These are phyloP conservation scores for Neoitamus cyanurus DNA, from an alignment of 2,888 invertebrate genomes.

Conservation along the genomic window DNA sequence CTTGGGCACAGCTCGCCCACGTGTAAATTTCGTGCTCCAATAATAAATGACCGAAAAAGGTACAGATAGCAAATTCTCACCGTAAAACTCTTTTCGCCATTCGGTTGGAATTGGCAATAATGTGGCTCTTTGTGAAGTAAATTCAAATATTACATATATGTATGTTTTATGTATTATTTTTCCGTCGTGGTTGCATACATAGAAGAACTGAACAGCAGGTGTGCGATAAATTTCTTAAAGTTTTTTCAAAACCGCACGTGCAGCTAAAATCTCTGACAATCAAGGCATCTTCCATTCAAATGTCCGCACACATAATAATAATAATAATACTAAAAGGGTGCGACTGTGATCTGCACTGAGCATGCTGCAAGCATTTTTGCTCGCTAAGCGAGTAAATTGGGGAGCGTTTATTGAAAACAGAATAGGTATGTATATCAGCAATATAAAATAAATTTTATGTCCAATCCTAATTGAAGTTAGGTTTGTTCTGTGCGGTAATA, in stretches of 20 bases:
- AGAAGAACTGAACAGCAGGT: background rate
- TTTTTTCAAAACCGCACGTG: background rate
- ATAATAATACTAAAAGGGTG: background rate
- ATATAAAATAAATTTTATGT: background rate
- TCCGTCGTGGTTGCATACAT: background rate
- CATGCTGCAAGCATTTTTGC: background rate
- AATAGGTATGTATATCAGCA: background rate
- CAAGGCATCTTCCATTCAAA: background rate
- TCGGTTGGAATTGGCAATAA: background rate
- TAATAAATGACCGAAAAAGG: background rate
- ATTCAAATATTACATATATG: background rate
- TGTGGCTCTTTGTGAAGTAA: background rate
- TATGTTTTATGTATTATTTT: too few relatives aligned
- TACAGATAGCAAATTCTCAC: background rate
- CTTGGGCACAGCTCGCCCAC: background rate
- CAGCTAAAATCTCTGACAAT: background rate
- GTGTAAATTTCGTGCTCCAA: background rate
- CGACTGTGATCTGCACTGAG: background rate
- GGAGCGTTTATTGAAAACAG: background rate
- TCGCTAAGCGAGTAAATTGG: background rate
- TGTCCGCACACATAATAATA: background rate
- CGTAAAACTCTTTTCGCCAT: background rate
- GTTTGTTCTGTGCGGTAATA: background rate
- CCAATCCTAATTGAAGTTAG: too few relatives aligned
- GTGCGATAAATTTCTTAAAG: background rate